Evolutionary conservation across 2,888 invertebrate genomes (phyloP).

Genomic region (Agriotes lineatus): DNA sequence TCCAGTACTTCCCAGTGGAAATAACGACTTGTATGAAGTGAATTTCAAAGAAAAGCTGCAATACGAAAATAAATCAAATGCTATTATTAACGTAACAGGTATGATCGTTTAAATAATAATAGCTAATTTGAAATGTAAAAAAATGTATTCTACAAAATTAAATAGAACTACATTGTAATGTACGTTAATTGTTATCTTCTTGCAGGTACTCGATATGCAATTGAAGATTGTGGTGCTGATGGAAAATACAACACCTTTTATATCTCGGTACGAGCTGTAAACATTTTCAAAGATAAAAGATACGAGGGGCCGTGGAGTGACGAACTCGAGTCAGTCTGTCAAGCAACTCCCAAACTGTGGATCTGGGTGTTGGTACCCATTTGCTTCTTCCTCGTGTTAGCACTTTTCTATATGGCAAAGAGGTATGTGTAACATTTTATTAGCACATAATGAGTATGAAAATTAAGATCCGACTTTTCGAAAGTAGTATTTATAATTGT

Average conservation of each 20-base stretch:
- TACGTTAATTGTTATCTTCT: slow-evolving; percentile 3
- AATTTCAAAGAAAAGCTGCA: slow-evolving; percentile 59
- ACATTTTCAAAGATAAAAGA: slow-evolving; percentile 52
- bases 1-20: slow-evolving; percentile 66
- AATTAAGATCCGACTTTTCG: too few species aligned
- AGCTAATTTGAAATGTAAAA: too few species aligned
- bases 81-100: slow-evolving; percentile 53
- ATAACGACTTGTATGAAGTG: slow-evolving; percentile 68
- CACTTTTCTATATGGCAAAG: slow-evolving; percentile 29
- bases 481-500: too few species aligned
- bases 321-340: slow-evolving; percentile 55
- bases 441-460: too few species aligned
- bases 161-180: background rate
- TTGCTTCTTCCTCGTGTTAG: slow-evolving; percentile 25
- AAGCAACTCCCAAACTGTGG: slow-evolving; percentile 22
- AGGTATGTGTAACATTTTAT: slow-evolving; percentile 26
- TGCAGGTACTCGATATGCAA: slow-evolving; percentile 35
- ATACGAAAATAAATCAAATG: slow-evolving; percentile 46
- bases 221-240: slow-evolving; percentile 51
- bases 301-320: slow-evolving; percentile 62
- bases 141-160: too few species aligned
- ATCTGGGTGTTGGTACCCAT: slow-evolving; percentile 31
- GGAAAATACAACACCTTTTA: slow-evolving; percentile 53
- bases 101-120: slow-evolving; percentile 2
- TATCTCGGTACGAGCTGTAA: slow-evolving; percentile 62